Evolutionary conservation across 1,140 invertebrate species (phyloP).

Genomic region (Stegodyphus dumicola): DNA sequence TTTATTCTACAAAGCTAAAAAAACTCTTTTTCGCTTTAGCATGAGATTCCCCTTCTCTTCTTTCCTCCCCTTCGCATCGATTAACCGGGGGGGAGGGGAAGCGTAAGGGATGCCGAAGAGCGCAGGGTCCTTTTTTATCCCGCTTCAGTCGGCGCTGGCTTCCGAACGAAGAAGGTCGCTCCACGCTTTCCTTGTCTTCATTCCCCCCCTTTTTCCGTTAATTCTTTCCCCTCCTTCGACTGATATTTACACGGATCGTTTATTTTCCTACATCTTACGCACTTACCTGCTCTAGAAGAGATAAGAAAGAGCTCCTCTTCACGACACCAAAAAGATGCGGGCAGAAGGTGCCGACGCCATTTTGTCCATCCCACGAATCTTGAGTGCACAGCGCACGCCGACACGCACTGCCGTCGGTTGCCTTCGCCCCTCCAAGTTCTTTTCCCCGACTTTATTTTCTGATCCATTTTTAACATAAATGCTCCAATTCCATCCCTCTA

Average conservation of each 20-base stretch:
- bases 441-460: no score
- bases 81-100: neutral
- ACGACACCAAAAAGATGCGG: constrained; percentile 52
- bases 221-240: neutral
- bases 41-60: constrained; percentile 20
- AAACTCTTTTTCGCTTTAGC: constrained; percentile 30
- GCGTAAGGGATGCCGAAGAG: neutral
- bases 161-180: neutral
- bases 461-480: no score
- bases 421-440: no score
- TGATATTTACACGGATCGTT: constrained; percentile 42
- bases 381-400: constrained; percentile 18
- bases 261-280: constrained; percentile 24
- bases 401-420: constrained; percentile 4
- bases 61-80: constrained; percentile 27
- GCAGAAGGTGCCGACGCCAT: constrained; percentile 35
- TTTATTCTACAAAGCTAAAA: constrained; percentile 36
- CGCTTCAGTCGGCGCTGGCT: neutral
- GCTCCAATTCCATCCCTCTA: no score
- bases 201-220: neutral
- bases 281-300: constrained; percentile 25
- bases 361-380: constrained; percentile 20
- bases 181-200: neutral
- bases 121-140: neutral
- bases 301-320: constrained; percentile 46